Percentiles rank a stretch among this genome's conserved stretches.
Conservation (phyloP, 2,797 vertebrate species). For the Uromys caudimaculatus region DNA sequence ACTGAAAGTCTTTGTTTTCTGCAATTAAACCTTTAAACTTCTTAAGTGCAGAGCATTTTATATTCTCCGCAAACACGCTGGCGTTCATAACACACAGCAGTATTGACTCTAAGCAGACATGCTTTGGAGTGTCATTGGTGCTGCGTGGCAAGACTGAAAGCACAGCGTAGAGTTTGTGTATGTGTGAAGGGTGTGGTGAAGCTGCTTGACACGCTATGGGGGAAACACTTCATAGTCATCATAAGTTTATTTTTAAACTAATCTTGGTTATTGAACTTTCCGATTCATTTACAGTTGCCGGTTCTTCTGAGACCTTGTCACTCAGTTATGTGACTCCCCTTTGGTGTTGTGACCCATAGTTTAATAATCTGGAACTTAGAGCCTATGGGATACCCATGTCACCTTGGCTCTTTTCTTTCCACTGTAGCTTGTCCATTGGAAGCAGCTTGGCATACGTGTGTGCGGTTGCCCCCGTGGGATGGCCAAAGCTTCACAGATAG, state of each 20-base stretch:
- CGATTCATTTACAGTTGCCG: not conserved
- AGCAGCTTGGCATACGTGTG: not conserved
- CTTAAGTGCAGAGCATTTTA: not conserved
- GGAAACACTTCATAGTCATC: not conserved
- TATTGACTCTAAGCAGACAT: not conserved
- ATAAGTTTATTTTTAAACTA: not conserved
- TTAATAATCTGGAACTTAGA: not conserved
- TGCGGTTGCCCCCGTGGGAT: not conserved
- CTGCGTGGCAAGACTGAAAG: not conserved
- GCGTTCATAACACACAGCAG: not conserved
- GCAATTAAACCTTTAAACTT: not conserved
- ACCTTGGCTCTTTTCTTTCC: not conserved
- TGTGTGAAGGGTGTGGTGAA: not conserved
- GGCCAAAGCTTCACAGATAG: not conserved
- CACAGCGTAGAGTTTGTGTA: not conserved
- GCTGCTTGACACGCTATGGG: not conserved
- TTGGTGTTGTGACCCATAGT: too few relatives aligned
- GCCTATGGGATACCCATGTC: too few relatives aligned
- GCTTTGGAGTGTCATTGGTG: not conserved
- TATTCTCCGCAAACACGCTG: too few relatives aligned
- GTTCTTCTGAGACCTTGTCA: not conserved
- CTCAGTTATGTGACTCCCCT: not conserved
- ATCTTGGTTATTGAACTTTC: not conserved
- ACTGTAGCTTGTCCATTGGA: not conserved
- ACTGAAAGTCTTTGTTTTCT: not conserved